Evolutionary conservation across 2,888 invertebrate species (phyloP).

Genomic region (Apodemia zela): DNA sequence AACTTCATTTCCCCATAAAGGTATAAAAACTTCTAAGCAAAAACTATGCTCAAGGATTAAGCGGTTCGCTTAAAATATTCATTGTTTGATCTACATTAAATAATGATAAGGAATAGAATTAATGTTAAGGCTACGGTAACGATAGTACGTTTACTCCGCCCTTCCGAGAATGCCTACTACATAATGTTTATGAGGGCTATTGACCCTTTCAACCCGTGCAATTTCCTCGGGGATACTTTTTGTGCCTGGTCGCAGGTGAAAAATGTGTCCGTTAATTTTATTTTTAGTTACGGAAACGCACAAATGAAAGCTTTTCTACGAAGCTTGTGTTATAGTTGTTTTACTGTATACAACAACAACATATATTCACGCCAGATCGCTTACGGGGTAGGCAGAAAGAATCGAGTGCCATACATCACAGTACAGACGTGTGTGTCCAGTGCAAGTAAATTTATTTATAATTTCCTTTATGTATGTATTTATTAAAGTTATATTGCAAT

Average conservation of each 20-base stretch:
- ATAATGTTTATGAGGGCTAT: conserved; percentile 41
- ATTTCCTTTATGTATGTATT: too few species aligned
- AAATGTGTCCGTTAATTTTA: conserved; percentile 18
- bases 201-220: conserved; percentile 39
- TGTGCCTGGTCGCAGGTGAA: conserved; percentile 19
- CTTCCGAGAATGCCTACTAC: conserved; percentile 32
- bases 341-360: background rate
- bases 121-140: conserved; percentile 27
- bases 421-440: too few species aligned
- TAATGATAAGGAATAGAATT: conserved; percentile 37
- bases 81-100: conserved; percentile 35
- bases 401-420: too few species aligned
- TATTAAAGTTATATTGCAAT: too few species aligned
- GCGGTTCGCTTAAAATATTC: conserved; percentile 34
- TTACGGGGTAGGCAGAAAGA: too few species aligned
- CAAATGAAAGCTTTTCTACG: conserved; percentile 8
- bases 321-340: background rate
- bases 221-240: conserved; percentile 26
- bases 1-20: too few species aligned
- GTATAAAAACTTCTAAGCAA: background rate
- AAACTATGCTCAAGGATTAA: conserved; percentile 21
- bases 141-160: conserved; percentile 17
- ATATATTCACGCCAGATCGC: too few species aligned
- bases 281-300: conserved; percentile 8
- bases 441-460: too few species aligned